Base-by-base conservation (phyloP, 2,888 invertebrate species). In the Alentia gelatinosa region DNA sequence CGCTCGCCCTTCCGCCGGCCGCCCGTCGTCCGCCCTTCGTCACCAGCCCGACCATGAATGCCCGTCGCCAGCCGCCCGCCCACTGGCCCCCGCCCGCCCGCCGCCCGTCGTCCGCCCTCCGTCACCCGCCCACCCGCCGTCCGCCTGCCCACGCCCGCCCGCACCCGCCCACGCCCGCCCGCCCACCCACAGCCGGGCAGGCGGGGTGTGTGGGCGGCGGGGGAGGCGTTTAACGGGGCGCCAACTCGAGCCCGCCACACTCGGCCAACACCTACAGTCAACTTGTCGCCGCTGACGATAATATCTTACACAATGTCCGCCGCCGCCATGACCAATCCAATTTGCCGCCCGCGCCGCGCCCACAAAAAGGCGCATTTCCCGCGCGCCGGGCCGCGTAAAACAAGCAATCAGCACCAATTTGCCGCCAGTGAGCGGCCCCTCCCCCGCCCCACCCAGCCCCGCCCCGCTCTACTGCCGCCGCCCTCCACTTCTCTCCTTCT, bases 311-410 rank as follows among this genome's bases (percentile, higher is more conserved):
- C 68, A 68, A 68, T 68, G 68, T 30, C 68, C 3, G 12, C 68
- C 68, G 30, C 26, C 12, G 30, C 30, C 33, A 26, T 68, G 68
- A 68, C 68, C 68, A 68, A 68, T 68, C 33, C 68, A 26, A 68
- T 68, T 68, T 68, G 68, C 68, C 68, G 68, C 68, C 68, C 68
- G 68, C 68, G 26, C 68, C 68, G 30, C 68, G 56, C 33, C 30
- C 30, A 30, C 68, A 68, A 68, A 68, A 68, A 19, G 68, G 30
- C 68, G 68, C 68, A 26, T 68, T 26, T 68, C 68, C 68, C 33
- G 68, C 33, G 68, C 26, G n/a, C 5, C 15, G 30, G 68, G n/a
- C n/a, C 68, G 68, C 68, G 68, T 68, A 68, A 68, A 68, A 68
- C 68, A 68, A 68, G 68, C 68, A 68, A 68, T 68, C 68, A 68